These are phyloP conservation scores for Notarius lentiginosus DNA, from an alignment of 2,113 vertebrate species.

Conservation along the genomic window DNA sequence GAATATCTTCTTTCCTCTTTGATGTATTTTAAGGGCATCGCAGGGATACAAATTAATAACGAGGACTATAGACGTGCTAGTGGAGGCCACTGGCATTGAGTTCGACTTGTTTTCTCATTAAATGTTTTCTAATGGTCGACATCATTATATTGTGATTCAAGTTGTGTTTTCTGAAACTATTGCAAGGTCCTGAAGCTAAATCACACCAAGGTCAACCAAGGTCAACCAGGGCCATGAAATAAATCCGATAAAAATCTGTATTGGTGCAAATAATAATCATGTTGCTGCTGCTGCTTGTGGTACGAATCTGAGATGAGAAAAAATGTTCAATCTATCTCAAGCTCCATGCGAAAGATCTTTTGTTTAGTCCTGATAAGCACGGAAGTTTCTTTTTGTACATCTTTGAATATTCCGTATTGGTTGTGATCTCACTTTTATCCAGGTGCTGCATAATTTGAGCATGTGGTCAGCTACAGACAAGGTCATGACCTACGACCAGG, in stretches of 20 bases:
- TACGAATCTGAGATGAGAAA: background rate
- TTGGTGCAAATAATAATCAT: background rate
- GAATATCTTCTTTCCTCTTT: background rate
- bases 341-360: background rate
- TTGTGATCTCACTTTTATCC: background rate
- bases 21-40: background rate
- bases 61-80: background rate
- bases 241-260: background rate
- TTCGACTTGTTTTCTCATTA: background rate
- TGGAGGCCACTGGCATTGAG: background rate
- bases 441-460: slow-evolving; percentile 96
- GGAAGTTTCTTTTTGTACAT: background rate
- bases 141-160: background rate
- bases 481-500: slow-evolving; percentile 87
- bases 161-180: background rate
- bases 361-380: background rate
- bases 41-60: background rate
- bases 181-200: background rate
- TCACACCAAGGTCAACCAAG: background rate
- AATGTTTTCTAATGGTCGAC: background rate
- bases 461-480: slow-evolving; percentile 94
- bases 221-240: background rate
- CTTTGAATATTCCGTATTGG: background rate
- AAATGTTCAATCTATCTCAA: background rate
- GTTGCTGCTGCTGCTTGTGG: background rate